Evolutionary conservation across 1,140 invertebrate genomes (phyloP), one percentile per base, ranked within the genome.

Genomic region (Dendroctonus valens): DNA sequence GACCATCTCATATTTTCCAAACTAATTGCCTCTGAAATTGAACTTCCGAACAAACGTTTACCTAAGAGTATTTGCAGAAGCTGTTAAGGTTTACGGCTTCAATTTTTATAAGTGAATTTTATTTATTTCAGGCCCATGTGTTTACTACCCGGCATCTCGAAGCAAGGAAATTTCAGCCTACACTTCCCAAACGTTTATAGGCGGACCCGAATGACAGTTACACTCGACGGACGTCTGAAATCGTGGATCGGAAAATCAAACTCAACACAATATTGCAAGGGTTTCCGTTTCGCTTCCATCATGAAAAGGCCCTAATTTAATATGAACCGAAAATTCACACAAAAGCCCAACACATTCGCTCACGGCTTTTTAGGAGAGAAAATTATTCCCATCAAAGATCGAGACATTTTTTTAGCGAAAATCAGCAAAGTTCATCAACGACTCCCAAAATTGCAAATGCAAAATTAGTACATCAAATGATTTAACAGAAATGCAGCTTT

Each of bases 101-200:
- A 26, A 26, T 26, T 26, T 26, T 26, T 26, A 26, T 26, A 26
- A 26, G 26, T 26, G 26, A n/a, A 44, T 59, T 37, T 59, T 53
- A 60, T 52, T 59, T 37, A 50, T 68, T 68, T 8, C 44, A 68
- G 85, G 84, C 0, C 85, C 86, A 0, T 85, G 86, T 61, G 86
- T 89, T 6, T 89, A 89, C 76, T 89, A 89, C 77, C 87, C 87
- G 0, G 80, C 81, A 3, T 73, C 70, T 70, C 37, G 82, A 72
- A 65, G 67, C 67, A 68, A 77, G 70, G 66, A 83, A 48, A 73
- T 75, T 9, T 71, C 69, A 39, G 69, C 73, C 1, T 76, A 70
- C 46, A 76, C 71, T 6, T 73, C 73, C n/a, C 75, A 77, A 59
- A 74, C 71, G 5, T 73, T 74, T 11, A 66, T 76, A 5, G 62